Evolutionary conservation across 2,888 invertebrate genomes (phyloP).

Genomic region (Yponomeuta sedellus): DNA sequence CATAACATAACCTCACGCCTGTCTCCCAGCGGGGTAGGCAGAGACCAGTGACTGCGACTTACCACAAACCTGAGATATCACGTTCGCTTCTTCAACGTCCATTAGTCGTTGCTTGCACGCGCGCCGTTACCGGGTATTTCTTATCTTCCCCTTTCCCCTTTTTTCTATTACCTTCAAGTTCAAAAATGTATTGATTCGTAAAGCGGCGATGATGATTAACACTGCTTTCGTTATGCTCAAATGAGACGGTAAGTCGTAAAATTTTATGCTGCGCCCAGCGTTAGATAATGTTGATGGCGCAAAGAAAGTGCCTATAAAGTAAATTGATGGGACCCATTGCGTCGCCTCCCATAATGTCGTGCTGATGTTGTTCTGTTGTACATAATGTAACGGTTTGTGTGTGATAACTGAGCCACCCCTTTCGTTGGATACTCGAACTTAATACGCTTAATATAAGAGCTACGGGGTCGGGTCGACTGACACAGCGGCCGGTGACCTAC

Average conservation of each 20-base stretch:
- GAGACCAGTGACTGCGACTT: too few species aligned
- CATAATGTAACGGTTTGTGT: constrained; percentile 13
- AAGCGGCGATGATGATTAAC: constrained; percentile 44
- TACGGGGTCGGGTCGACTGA: too few species aligned
- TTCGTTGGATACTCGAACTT: not conserved
- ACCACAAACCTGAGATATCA: too few species aligned
- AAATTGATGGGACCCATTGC: constrained; percentile 56
- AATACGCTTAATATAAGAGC: too few species aligned
- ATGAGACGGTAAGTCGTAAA: constrained; percentile 62
- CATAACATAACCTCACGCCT: too few species aligned
- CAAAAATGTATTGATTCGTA: not conserved
- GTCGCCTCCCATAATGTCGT: constrained; percentile 26
- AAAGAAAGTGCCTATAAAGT: constrained; percentile 65
- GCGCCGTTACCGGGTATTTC: too few species aligned
- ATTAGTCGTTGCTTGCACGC: too few species aligned
- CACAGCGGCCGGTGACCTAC: constrained; percentile 3
- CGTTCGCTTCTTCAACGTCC: too few species aligned
- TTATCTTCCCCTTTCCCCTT: too few species aligned
- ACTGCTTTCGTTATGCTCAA: constrained; percentile 40
- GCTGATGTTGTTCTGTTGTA: constrained; percentile 24
- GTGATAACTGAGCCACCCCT: too few species aligned
- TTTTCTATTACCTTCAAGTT: not conserved
- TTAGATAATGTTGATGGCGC: constrained; percentile 62
- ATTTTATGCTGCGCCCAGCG: constrained; percentile 60
- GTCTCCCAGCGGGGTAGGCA: too few species aligned